phyloP scores from a whole-genome alignment of 2,888 invertebrate genomes.

The Seira ritae region DNA sequence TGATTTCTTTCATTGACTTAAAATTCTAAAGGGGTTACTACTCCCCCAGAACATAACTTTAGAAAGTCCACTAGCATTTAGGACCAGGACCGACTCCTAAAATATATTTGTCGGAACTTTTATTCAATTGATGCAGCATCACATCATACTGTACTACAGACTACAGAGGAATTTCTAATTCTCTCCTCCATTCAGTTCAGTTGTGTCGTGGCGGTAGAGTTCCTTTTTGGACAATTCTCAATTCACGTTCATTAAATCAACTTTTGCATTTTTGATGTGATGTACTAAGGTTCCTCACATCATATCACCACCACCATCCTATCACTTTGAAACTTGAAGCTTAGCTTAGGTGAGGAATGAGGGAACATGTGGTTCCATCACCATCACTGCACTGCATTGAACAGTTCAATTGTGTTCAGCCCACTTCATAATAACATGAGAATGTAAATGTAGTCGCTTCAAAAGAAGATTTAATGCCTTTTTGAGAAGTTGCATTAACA shows the following conservation, averaged over 20 bases:
- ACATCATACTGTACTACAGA: not conserved
- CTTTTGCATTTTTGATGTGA: not conserved
- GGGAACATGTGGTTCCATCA: too few species aligned
- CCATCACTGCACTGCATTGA: not conserved
- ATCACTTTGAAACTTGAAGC: too few species aligned
- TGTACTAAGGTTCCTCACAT: too few species aligned
- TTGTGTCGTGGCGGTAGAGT: not conserved
- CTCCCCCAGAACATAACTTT: not conserved
- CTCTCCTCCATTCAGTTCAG: not conserved
- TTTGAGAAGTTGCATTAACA: slow-evolving; percentile 34
- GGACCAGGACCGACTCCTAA: too few species aligned
- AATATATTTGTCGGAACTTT: slow-evolving; percentile 47
- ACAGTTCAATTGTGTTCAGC: not conserved
- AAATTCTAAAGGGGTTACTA: not conserved
- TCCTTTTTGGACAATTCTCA: not conserved
- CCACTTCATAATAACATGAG: slow-evolving; percentile 25
- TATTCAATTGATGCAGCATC: slow-evolving; percentile 33
- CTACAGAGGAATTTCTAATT: not conserved
- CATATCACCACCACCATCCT: too few species aligned
- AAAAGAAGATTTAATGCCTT: slow-evolving; percentile 43
- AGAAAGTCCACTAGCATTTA: not conserved
- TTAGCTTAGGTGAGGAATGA: too few species aligned
- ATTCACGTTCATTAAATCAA: slow-evolving; percentile 3
- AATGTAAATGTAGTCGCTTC: slow-evolving; percentile 32
- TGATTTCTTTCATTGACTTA: too few species aligned